Base-by-base conservation (phyloP, 2,797 vertebrate species). In the Siniperca undulata region DNA sequence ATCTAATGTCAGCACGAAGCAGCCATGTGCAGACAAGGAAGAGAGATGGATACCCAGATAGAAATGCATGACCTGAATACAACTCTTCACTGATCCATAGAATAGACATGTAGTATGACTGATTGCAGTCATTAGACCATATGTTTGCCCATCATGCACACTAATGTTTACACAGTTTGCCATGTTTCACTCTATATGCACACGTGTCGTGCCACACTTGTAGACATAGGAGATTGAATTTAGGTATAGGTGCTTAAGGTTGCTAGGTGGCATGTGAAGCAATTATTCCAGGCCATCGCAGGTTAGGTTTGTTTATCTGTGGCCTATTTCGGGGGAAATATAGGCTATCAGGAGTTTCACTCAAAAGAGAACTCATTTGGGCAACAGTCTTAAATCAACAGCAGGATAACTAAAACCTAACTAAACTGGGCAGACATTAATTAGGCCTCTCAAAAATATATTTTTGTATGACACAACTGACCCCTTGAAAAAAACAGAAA, bases 181-280 rank as follows among this genome's bases (percentile, higher is more conserved):
- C 68, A 50, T n/a, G 59, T 86, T 78, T 84, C 64, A 65, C 62
- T 84, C 48, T 46, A 53, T 12, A 74, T 76, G 60, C 14, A 79
- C 52, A 56, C 2, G 4, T 52, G 16, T 36, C 34, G 34, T 53
- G 73, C 65, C 67, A 82, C 66, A 52, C 40, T 58, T 74, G 78
- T 79, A 70, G 61, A 86, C 69, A 81, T 30, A 83, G 60, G n/a
- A 70, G 19, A 67, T 9, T 78, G 52, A 65, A 87, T 76, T 70
- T 7, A 73, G 34, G 50, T 78, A 65, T 42, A 68, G 19, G 50
- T 87, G 60, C 52, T 80, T 58, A 20, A 12, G 77, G 84, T 92
- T 93, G 85, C 89, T 82, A 86, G 70, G 90, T 74, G 14, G 27
- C 58, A 81, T 79, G 46, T 71, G 30, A 80, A 77, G 44, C 48